Evolutionary conservation across 2,797 vertebrate species (phyloP).

Genomic region (Sparidentex hasta): DNA sequence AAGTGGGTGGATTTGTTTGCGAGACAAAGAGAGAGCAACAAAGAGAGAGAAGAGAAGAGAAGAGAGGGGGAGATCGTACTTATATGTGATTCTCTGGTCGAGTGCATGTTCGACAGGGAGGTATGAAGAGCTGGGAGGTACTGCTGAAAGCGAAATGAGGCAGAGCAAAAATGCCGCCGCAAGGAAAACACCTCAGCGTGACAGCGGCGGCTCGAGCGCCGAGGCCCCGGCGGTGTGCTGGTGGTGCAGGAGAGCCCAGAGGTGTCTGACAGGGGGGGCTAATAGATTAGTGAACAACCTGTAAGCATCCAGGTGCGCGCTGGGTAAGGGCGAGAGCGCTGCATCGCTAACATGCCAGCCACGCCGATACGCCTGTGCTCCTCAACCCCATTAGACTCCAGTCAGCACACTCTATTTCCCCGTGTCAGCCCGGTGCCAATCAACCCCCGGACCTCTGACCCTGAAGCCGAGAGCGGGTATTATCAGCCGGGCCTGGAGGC

Average conservation of each 20-base stretch:
- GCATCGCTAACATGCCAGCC: conserved; percentile 54
- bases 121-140: conserved; percentile 55
- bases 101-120: conserved; percentile 50
- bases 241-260: conserved; percentile 23
- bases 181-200: conserved; percentile 59
- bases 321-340: conserved; percentile 29
- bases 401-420: conserved; percentile 74
- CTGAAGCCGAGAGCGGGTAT: conserved; percentile 57
- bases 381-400: conserved; percentile 74
- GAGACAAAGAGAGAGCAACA: conserved; percentile 18
- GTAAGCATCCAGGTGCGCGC: conserved; percentile 47
- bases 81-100: conserved; percentile 56
- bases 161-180: conserved; percentile 39
- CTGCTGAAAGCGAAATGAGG: conserved; percentile 63
- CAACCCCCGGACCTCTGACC: conserved; percentile 75
- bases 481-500: conserved; percentile 64
- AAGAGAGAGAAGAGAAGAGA: conserved; percentile 18
- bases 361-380: conserved; percentile 38
- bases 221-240: conserved; percentile 43
- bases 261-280: conserved; percentile 60
- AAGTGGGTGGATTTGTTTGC: conserved; percentile 52
- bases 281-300: conserved; percentile 70
- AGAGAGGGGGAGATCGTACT: conserved; percentile 48
- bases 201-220: conserved; percentile 38
- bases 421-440: conserved; percentile 78